phyloP scores from a whole-genome alignment of 2,113 vertebrate genomes.

The Sturnira hondurensis region DNA sequence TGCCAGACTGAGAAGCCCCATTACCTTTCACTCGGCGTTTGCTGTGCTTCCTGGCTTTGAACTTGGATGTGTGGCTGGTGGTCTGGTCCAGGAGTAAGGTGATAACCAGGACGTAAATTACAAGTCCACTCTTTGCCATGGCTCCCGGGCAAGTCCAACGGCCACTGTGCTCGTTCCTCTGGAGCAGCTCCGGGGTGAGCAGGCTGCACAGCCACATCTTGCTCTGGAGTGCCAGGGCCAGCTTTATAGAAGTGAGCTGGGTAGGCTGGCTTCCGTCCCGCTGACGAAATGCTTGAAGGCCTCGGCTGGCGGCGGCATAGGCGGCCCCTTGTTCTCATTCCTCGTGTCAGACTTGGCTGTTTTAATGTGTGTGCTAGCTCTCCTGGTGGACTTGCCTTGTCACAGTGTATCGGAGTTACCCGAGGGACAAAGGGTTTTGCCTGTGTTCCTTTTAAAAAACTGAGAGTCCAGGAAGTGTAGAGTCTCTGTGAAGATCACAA shows the following conservation, averaged over 20 bases:
- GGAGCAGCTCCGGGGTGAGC: neutral
- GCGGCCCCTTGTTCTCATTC: conserved; percentile 76
- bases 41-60: conserved; percentile 83
- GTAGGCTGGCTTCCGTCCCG: conserved; percentile 70
- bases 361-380: conserved; percentile 21
- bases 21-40: conserved; percentile 87
- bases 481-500: neutral
- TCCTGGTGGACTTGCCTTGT: conserved; percentile 43
- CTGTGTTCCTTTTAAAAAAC: neutral
- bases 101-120: conserved; percentile 78
- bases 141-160: conserved; percentile 20
- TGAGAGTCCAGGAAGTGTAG: neutral
- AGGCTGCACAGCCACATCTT: conserved; percentile 39
- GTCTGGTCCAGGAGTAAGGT: conserved; percentile 82
- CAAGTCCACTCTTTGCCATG: conserved; percentile 80
- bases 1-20: neutral
- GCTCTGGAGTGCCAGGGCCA: conserved; percentile 29
- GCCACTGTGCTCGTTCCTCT: neutral
- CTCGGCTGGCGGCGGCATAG: conserved; percentile 65
- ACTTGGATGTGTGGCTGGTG: conserved; percentile 71
- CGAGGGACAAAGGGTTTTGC: neutral
- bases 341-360: conserved; percentile 30
- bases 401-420: neutral
- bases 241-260: conserved; percentile 75
- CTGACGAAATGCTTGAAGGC: conserved; percentile 71